Evolutionary conservation across 64 coral and sea anemone species (phyloP), one percentile per base, ranked within the genome.

Genomic region (Actinia equina): DNA sequence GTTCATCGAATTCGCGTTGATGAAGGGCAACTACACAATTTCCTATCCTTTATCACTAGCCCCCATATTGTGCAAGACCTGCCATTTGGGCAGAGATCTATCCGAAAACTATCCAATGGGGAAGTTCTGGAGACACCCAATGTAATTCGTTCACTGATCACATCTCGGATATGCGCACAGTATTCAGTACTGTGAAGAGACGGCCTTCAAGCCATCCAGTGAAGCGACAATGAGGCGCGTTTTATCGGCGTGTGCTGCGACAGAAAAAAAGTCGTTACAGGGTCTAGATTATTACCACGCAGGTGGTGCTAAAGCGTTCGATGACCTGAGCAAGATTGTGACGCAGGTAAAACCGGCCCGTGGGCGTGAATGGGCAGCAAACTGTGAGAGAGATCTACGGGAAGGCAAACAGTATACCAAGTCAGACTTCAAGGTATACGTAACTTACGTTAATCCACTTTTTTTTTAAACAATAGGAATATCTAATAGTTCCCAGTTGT

Each of bases 341-440:
- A 82, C 4, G 27, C 3, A 44, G 30, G 79, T 44, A 20, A 3
- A 52, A 44, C 79, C 17, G 27, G 79, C 18, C 17, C 30, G 43
- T 42, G 30, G 17, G 17, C 79, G 4, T 43, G 79, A 82, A 82
- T 82, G 79, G 79, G 46, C 37, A 42, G 37, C 19, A 5, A 42
- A 42, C 3, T 82, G 79, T 44, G 37, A 52, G 10, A 17, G 9
- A 44, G 6, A 5, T 52, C 79, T 82, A 43, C 19, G 46, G 42
- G 46, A 42, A 82, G 79, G 79, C 6, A 82, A 82, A 52, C 79
- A 82, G 43, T 82, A 82, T 23, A 82, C 27, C 20, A 82, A 82
- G 79, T n/a, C 79, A 44, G 79, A 82, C 46, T 82, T 44, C 46
- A 82, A 82, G 79, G 79, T 82, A 82, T n/a, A n/a, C n/a, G n/a